Evolutionary conservation across 1,140 invertebrate genomes (phyloP).

Genomic region (Chlorops oryzae): DNA sequence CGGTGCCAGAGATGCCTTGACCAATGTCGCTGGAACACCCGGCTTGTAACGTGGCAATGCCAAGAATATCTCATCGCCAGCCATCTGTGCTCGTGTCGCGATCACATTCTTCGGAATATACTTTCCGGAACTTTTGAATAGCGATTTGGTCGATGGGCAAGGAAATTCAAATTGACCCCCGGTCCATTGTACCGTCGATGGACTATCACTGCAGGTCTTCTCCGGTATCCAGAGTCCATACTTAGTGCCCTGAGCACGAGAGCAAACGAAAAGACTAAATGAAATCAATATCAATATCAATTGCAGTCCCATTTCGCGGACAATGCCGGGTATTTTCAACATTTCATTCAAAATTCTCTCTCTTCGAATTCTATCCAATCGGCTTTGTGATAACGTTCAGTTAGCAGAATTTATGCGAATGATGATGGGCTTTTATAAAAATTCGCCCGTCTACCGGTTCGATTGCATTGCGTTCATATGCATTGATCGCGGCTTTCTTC

Average conservation of each 20-base stretch:
- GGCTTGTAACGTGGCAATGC: conserved; percentile 53
- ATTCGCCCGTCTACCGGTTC: too few species aligned
- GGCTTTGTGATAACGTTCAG: too few species aligned
- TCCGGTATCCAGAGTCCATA: conserved; percentile 37
- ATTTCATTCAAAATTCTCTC: conserved; percentile 20
- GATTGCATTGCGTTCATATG: too few species aligned
- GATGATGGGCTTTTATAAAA: too few species aligned
- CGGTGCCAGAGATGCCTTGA: conserved; percentile 47
- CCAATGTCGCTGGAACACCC: conserved; percentile 54
- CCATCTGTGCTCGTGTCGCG: conserved; percentile 53
- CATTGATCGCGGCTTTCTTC: too few species aligned
- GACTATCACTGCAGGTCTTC: conserved; percentile 23
- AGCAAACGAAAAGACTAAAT: conserved; percentile 7
- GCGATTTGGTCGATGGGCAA: conserved; percentile 50
- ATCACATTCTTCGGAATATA: conserved; percentile 56
- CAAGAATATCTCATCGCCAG: conserved; percentile 52
- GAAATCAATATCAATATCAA: background rate
- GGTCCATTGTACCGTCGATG: conserved; percentile 45
- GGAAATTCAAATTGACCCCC: conserved; percentile 54
- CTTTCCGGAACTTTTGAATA: conserved; percentile 51
- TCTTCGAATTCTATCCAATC: background rate
- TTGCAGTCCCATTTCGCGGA: conserved; percentile 12
- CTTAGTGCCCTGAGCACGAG: conserved; percentile 30
- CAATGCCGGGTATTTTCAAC: conserved; percentile 19
- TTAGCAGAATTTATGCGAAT: too few species aligned